Evolutionary conservation across 2,797 vertebrate species (phyloP), one percentile per base, ranked within the genome.

Genomic region (Sparidentex hasta): DNA sequence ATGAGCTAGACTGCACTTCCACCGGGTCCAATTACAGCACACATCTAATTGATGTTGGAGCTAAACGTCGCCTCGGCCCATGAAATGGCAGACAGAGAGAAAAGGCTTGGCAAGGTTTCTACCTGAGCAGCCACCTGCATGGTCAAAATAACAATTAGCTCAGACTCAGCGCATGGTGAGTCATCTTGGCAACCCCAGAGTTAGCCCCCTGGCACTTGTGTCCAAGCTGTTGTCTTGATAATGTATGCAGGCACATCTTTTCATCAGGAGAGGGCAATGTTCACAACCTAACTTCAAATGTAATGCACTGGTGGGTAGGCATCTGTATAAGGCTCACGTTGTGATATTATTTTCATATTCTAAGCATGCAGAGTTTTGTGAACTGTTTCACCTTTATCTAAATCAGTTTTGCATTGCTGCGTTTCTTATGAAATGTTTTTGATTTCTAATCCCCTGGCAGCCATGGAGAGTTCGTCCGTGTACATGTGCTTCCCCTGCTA

Each of bases 401-500:
- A 76, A 73, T 82, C 77, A 78, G 75, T 65, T 82, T 79, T 86
- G 65, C 59, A 77, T 86, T 81, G 64, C 77, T 82, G 46, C 41
- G 0, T 82, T 73, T 74, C 84, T 90, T 17, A 79, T 86, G 71
- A 86, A 76, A 68, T 87, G 29, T 59, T 79, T 88, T 77, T 84
- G 17, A 75, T 82, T 80, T 82, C 57, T 78, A 17, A 65, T 81
- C 70, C 66, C 77, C 13, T n/a, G 7, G 81, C 85, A 90, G 94
- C 67, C 12, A 96, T 95, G 94, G 95, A 96, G 87, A 90, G 48
- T 51, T 93, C 95, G 23, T 96, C 95, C 0, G 95, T 96, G 80
- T 96, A 96, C 88, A 96, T 96, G 96, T 96, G 96, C 82, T 96
- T 96, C 80, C 96, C 95, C 54, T 96, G 96, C 92, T 96, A 96